Evolutionary conservation across 2,888 invertebrate species (phyloP), one percentile per base, ranked within the genome.

Genomic region (Camptogramma bilineatum): DNA sequence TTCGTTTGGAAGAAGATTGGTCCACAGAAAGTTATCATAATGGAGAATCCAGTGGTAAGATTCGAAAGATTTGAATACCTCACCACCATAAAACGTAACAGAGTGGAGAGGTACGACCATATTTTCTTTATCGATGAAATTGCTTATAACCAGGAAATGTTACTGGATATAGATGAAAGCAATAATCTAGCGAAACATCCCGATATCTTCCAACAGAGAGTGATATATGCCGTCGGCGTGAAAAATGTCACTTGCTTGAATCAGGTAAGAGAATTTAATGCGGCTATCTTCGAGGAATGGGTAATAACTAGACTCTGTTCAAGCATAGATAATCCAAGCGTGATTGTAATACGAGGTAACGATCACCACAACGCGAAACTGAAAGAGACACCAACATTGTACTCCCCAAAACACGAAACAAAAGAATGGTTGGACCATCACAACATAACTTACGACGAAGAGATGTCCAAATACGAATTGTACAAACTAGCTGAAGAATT

Each of bases 61-160:
- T 81, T 77, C 1, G 83, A 85, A 59, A 79, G 85, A 13, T 72
- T 77, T 21, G 66, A 60, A 7, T 87, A 82, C 64, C 64, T 86
- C 44, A 81, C 71, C n/a, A 67, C 66, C 1, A 71, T 85, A 4
- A 48, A 54, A 0, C 34, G 64, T 0, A 64, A 62, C 34, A 72
- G 79, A 9, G 47, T 19, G 0, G 17, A 52, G 1, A 16, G 4
- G 2, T 42, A 21, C 10, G 46, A 58, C 9, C 51, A 69, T 0
- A 75, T 84, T 3, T 74, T 73, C 48, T 83, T 72, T 42, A 66
- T 85, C 0, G 81, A 76, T 13, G 76, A 77, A 64, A 61, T 62
- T 2, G 69, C 69, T n/a, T 58, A 73, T 7, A 69, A 68, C 42
- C n/a, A 54, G 0, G 39, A 1, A 1, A 21, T 58, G 42, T 53